Evolutionary conservation across 37 sponge, comb jelly and placozoan genomes (phyloP), one percentile per base, ranked within the genome.

Genomic region (Ephydatia muelleri): DNA sequence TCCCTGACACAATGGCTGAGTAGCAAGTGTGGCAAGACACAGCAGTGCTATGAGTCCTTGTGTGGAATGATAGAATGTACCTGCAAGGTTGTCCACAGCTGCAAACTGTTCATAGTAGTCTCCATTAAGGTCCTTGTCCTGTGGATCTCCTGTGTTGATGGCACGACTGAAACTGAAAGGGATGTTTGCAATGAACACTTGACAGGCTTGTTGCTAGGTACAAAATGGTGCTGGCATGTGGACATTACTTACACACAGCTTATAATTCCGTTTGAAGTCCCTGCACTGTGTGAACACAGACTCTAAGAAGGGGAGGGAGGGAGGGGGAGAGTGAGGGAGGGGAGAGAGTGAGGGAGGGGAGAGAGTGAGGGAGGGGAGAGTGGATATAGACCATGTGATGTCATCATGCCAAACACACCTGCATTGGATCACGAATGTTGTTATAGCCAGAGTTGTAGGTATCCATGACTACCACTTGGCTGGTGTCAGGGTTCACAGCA

Each of bases 51-150:
- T 57, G 16, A 57, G 16, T 11, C 16, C 16, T 21, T 14, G 57
- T 11, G 16, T 19, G 1, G 19, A 21, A 19, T 75, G 0, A 71
- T 71, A 33, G 13, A 12, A 14, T 21, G 14, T 71, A 34, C 29
- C 32, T n/a, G 72, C 72, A 34, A 28, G 11, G 72, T 34, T 71
- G 30, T 71, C 29, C 31, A 33, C 29, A 71, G 76, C 36, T 75
- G 76, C 36, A 33, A 75, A 75, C 34, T 75, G 34, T 75, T 75
- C 34, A 75, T 26, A 75, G 34, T 57, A 57, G 57, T 57, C 19
- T 57, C 57, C 57, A 57, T 57, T 57, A 1, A 57, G 57, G 57
- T 57, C 57, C 57, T 57, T 57, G 57, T 57, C 57, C 57, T 57
- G 57, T 57, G 57, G 57, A 57, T 57, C 57, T 57, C 57, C 57